Percentiles rank a stretch among this genome's conserved stretches.
These are phyloP conservation scores for Bolinopsis microptera DNA, from an alignment of 37 sponge, comb jelly and placozoan genomes.

Conservation along the genomic window DNA sequence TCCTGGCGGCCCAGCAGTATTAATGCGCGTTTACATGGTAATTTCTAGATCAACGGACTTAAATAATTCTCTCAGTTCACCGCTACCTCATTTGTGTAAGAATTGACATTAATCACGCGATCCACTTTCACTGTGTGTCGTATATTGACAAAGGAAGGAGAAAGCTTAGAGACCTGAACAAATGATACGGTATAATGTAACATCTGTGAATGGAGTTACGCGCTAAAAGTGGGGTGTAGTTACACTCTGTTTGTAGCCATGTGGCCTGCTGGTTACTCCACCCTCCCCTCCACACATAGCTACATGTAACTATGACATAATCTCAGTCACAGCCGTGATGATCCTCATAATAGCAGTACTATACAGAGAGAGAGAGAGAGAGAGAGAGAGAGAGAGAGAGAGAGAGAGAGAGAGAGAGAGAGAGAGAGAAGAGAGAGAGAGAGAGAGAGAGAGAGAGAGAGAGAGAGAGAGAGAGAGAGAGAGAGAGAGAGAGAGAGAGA, in stretches of 20 bases:
- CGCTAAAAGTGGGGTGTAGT: too few species aligned
- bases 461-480: not conserved
- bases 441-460: not conserved
- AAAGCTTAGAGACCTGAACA: too few species aligned
- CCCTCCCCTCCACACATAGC: not conserved
- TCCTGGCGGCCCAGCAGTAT: not conserved
- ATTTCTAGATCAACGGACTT: not conserved
- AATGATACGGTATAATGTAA: not conserved
- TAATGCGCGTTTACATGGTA: not conserved
- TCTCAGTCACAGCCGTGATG: too few species aligned
- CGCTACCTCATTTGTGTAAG: not conserved
- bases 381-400: not conserved
- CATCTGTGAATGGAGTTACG: not conserved
- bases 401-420: slow-evolving; percentile 7
- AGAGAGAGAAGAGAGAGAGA: not conserved
- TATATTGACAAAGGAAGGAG: too few species aligned
- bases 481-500: slow-evolving; percentile 7
- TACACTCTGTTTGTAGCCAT: too few species aligned
- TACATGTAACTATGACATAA: not conserved
- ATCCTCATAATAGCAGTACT: not conserved
- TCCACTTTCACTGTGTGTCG: not conserved
- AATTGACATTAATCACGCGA: not conserved
- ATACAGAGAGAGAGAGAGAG: not conserved
- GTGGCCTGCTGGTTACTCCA: not conserved
- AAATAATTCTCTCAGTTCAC: not conserved